Evolutionary conservation across 2,888 invertebrate genomes (phyloP).

Genomic region (Serripes groenlandicus): DNA sequence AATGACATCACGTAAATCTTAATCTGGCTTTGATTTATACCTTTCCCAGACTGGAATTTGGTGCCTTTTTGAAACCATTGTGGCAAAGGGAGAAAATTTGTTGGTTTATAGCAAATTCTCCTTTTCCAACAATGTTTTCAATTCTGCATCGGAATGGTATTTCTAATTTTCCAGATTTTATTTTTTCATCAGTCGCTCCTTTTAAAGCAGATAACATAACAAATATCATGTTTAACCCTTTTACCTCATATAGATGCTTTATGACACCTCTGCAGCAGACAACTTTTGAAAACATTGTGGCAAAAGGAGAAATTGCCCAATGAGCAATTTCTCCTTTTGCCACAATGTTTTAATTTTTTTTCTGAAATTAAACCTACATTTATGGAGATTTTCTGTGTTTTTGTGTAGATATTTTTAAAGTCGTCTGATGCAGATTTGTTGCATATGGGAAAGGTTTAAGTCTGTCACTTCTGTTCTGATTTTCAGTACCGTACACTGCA

Average conservation of each 20-base stretch:
- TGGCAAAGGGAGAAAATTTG: not conserved
- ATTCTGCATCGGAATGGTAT: no score
- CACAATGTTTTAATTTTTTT: not conserved
- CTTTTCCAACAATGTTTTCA: not conserved
- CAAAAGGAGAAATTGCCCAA: not conserved
- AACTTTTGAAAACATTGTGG: not conserved
- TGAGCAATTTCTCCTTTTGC: not conserved
- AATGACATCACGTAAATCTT: no score
- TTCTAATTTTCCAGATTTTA: no score
- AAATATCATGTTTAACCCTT: no score
- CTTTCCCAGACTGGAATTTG: not conserved
- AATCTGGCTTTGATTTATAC: not conserved
- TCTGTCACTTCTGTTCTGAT: not conserved
- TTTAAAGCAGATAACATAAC: no score
- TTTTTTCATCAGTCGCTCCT: no score
- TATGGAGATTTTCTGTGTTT: no score
- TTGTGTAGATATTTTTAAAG: no score
- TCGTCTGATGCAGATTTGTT: no score
- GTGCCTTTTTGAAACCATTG: not conserved
- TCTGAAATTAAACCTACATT: no score
- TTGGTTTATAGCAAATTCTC: not conserved
- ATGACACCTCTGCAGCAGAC: no score
- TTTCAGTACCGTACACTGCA: slow-evolving; percentile 52
- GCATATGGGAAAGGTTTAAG: not conserved
- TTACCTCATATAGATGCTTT: no score